phyloP scores from a whole-genome alignment of 2,113 vertebrate genomes.

The Fukomys damarensis region DNA sequence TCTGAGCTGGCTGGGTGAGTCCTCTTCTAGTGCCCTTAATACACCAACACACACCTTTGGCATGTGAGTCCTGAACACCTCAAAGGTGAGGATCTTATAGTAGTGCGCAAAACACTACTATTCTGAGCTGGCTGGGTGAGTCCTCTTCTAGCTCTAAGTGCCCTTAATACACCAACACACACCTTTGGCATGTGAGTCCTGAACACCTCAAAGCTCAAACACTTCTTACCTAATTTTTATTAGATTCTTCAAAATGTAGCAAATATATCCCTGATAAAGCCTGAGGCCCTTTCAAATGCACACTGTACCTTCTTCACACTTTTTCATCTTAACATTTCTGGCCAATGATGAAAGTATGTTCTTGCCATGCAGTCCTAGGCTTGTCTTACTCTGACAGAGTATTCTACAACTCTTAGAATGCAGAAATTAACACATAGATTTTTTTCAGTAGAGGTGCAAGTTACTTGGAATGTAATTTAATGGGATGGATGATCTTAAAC shows the following conservation, averaged over 20 bases:
- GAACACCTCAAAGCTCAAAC: not conserved
- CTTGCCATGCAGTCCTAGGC: not conserved
- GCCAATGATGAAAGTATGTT: not conserved
- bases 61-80: not conserved
- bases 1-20: too few relatives aligned
- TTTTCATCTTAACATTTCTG: not conserved
- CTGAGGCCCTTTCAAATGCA: not conserved
- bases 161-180: not conserved
- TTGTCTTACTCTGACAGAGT: not conserved
- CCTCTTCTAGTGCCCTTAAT: not conserved
- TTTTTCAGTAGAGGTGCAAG: not conserved
- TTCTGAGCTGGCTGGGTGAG: too few relatives aligned
- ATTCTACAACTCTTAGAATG: not conserved
- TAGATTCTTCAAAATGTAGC: not conserved
- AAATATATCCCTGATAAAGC: not conserved
- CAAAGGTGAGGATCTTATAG: not conserved
- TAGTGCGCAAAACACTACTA: not conserved
- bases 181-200: not conserved
- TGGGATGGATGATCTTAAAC: conserved; percentile 3
- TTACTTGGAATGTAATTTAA: not conserved
- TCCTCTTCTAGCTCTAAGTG: not conserved
- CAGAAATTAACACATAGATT: not conserved
- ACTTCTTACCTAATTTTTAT: not conserved
- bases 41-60: not conserved
- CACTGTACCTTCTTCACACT: not conserved